These are phyloP conservation scores for Phylloscopus trochilus DNA, from an alignment of 2,113 vertebrate species.

Conservation along the genomic window DNA sequence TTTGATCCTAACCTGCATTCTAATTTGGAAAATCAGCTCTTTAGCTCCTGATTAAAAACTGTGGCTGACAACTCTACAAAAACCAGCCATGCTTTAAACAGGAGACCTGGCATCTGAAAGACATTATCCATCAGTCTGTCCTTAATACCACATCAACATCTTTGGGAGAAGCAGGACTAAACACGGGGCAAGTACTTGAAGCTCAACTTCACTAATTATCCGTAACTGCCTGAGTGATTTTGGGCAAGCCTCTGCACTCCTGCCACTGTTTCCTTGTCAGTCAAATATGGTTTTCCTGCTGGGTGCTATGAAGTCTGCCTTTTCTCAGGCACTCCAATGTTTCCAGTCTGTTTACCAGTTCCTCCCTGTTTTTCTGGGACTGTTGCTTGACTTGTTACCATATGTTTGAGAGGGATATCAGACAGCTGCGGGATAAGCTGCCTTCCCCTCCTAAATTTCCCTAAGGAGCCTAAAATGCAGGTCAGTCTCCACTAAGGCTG, in stretches of 20 bases:
- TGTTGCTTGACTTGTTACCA: neutral
- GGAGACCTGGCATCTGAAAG: neutral
- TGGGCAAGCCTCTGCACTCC: neutral
- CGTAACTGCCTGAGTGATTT: neutral
- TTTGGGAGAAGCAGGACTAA: neutral
- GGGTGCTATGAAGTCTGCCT: neutral
- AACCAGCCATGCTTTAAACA: neutral
- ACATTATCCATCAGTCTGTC: neutral
- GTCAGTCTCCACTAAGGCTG: neutral
- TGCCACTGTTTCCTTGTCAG: neutral
- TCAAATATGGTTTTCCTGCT: neutral
- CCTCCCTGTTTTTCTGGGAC: neutral
- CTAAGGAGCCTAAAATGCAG: neutral
- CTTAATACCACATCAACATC: neutral
- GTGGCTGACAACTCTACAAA: neutral
- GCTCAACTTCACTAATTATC: neutral
- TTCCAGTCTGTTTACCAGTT: neutral
- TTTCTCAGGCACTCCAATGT: neutral
- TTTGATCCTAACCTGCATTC: neutral
- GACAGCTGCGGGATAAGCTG: neutral
- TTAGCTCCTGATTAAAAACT: neutral
- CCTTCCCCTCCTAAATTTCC: neutral
- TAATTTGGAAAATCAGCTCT: slow-evolving; percentile 5
- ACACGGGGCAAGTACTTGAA: neutral
- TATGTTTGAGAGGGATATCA: neutral